Base-by-base conservation (phyloP, 2,888 invertebrate species). In the Campaea margaritaria region DNA sequence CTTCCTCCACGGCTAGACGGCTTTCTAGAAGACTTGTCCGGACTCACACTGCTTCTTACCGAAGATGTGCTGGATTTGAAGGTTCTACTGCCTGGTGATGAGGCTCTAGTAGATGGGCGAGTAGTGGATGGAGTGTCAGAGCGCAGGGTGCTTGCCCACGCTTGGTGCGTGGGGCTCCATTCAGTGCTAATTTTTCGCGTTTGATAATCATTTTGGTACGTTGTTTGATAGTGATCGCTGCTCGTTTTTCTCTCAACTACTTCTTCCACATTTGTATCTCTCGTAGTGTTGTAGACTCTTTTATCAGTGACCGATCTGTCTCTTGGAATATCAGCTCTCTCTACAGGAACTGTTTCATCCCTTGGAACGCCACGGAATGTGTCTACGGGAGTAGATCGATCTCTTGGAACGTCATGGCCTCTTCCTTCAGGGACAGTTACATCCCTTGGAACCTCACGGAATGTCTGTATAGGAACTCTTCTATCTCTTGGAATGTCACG, bases 61-160 rank as follows among this genome's bases (percentile, higher is more conserved):
- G 94, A 94, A 12, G 91, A 90, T 14, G 89, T 91, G 65, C 94
- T 94, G 0, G 93, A 93, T 62, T 87, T 89, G 54, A 89, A 90
- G 2, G 89, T 90, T 66, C 87, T 94, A 41, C 93, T 93, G 1
- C 93, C 93, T 10, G 93, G 89, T 42, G 93, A 93, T 0, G 94
- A 93, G n/a, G 93, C 93, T 64, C 93, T 93, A 8, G 89, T 85
- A 43, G 93, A 82, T 4, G 87, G 83, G 3, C 87, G 84, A n/a
- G 89, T 86, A 1, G 93, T 84, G 44, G 93, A 89, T 1, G 95
- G 94, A 51, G 95, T 95, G 38, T 94, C 94, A 61, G 95, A 93
- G 31, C 96, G 93, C 46, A 96, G 85, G 5, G 96, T 95, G 58
- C 95, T 94, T 0, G 95, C 96, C 91, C 96, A 96, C 0, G 96